Percentiles rank a stretch among this genome's conserved stretches.
These are phyloP conservation scores for Phanerotoma sp. DNA, from an alignment of 2,888 invertebrate genomes.

Conservation along the genomic window DNA sequence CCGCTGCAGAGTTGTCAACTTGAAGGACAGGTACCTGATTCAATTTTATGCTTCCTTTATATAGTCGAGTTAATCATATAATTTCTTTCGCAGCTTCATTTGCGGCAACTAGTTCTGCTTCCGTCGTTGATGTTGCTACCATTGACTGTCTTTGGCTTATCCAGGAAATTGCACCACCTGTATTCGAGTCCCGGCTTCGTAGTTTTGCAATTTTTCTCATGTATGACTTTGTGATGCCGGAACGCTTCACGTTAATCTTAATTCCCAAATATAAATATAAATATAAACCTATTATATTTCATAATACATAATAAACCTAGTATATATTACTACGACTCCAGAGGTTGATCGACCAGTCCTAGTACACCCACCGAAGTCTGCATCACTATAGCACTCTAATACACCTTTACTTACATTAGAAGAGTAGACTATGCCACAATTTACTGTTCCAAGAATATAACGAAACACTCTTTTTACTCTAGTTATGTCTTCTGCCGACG, in stretches of 20 bases:
- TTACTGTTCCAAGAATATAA: constrained; percentile 39
- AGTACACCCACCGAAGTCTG: constrained; percentile 46
- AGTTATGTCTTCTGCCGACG: constrained; percentile 34
- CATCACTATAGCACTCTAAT: constrained; percentile 35
- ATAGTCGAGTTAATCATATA: constrained; percentile 44
- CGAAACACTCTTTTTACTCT: constrained; percentile 43
- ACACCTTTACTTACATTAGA: background rate
- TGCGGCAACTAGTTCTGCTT: constrained; percentile 44
- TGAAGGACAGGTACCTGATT: constrained; percentile 35
- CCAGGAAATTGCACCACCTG: constrained; percentile 41
- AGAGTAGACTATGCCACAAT: constrained; percentile 36
- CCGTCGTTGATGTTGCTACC: constrained; percentile 38
- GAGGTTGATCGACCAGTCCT: constrained; percentile 43
- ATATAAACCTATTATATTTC: too few species aligned
- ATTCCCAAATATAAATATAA: too few species aligned
- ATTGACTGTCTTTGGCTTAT: constrained; percentile 28
- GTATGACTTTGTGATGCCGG: too few species aligned
- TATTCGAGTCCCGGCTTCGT: too few species aligned
- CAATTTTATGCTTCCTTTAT: constrained; percentile 35
- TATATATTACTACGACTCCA: constrained; percentile 34
- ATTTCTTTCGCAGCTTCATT: constrained; percentile 41
- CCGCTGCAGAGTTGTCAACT: constrained; percentile 42
- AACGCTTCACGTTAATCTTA: too few species aligned
- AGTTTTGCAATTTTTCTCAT: too few species aligned
- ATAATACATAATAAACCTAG: too few species aligned